Conservation (phyloP, 2,113 vertebrate species). For the Halichoerus grypus region DNA sequence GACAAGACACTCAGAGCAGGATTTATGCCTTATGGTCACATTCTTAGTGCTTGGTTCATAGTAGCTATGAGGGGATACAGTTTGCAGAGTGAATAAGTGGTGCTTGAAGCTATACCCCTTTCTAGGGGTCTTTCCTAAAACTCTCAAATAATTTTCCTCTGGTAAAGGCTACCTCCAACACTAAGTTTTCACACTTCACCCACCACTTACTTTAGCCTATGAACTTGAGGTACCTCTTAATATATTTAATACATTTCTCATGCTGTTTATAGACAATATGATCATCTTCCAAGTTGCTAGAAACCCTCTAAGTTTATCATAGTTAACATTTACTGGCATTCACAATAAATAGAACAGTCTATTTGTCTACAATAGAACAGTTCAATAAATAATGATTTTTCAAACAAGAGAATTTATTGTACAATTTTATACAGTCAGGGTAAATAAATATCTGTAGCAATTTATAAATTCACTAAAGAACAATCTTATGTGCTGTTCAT, state of each 20-base stretch:
- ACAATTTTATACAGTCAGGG: neutral
- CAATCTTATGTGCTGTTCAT: neutral
- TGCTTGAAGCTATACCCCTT: neutral
- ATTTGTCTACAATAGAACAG: neutral
- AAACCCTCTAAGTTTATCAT: neutral
- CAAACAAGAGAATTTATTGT: constrained; percentile 21
- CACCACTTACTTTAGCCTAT: neutral
- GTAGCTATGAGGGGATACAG: neutral
- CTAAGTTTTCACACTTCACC: neutral
- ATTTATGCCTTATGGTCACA: neutral
- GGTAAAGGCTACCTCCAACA: neutral
- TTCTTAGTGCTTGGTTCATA: neutral
- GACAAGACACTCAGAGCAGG: neutral
- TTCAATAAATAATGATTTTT: neutral
- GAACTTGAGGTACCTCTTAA: neutral
- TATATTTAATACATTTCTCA: constrained; percentile 3
- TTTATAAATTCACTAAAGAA: neutral
- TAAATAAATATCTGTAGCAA: neutral
- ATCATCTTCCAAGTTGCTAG: neutral
- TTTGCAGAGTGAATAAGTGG: neutral
- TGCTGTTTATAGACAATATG: neutral
- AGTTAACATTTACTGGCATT: constrained; percentile 3
- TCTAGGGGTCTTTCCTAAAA: neutral
- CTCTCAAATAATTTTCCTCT: neutral
- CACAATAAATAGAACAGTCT: constrained; percentile 39